Base-by-base conservation (phyloP, 2,888 invertebrate species). In the Lomographa bimaculata region DNA sequence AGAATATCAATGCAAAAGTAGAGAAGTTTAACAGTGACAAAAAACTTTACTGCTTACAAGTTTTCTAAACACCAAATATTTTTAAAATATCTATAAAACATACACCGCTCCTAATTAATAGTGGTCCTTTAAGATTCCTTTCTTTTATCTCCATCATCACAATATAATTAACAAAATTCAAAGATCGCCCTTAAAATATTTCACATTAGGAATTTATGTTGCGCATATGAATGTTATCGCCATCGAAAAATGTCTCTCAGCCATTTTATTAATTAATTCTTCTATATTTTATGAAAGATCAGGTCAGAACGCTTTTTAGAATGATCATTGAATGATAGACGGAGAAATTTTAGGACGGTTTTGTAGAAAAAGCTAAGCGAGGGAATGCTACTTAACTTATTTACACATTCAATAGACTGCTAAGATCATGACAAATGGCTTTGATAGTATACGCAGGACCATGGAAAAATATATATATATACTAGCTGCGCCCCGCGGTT, bases 261-360 rank as follows among this genome's bases (percentile, higher is more conserved):
- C 25, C 33, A 34, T 46, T 69, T 69, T 55, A 65, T 73, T 80
- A 79, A 80, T 82, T 79, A 80, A 81, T 76, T 77, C 79, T 59
- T 64, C 36, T 54, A 70, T 74, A 74, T 69, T 74, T 74, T 72
- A 71, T 69, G 57, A 64, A 63, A 61, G 61, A 59, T 57, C 58
- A 49, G 58, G 60, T 39, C 57, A 36, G 59, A 57, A 52, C 60
- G 61, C 59, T 58, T 61, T 49, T 62, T 64, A 56, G 54, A 54
- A 59, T 12, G n/a, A 5, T 42, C 17, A 26, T 25, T 25, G 23
- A 26, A 27, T 26, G 34, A 20, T 29, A 25, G 34, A 25, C 17
- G 17, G 21, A 11, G 26, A 20, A 8, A 27, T 26, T 36, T 36
- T 28, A 20, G 3, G 36, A 2, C 19, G 2, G 36, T 7, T 23